Conservation (phyloP, 2,113 vertebrate genomes). For the Myrmophylax atrothorax region DNA sequence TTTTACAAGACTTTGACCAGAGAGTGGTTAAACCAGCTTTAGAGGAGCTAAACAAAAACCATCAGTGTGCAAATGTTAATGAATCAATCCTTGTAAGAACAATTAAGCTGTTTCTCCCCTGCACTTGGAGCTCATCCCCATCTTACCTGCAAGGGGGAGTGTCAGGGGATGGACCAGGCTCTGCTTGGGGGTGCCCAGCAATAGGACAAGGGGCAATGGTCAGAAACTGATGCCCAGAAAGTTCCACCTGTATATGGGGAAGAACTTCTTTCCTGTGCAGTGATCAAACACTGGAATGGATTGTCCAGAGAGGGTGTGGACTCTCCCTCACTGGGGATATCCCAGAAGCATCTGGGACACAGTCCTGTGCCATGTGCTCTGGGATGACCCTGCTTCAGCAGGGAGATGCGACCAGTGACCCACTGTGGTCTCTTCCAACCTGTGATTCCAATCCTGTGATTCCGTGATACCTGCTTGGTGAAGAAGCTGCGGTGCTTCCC, state of each 20-base stretch:
- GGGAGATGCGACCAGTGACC: not conserved
- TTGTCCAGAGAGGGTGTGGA: not conserved
- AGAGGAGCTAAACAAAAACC: not conserved
- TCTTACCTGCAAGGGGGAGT: not conserved
- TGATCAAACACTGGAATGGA: rapidly evolving
- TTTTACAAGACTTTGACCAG: not conserved
- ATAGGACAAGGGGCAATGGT: rapidly evolving
- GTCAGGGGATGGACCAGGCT: not conserved
- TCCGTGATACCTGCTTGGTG: not conserved
- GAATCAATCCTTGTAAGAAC: rapidly evolving
- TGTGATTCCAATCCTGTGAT: not conserved
- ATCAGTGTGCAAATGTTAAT: not conserved
- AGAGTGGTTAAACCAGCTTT: not conserved
- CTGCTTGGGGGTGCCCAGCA: not conserved
- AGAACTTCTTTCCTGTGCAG: not conserved
- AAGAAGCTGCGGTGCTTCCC: not conserved
- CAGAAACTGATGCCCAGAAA: not conserved
- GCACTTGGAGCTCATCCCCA: not conserved
- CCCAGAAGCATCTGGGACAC: not conserved
- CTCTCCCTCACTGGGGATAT: not conserved
- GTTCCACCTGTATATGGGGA: rapidly evolving
- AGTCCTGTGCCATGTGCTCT: not conserved
- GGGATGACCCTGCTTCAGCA: not conserved
- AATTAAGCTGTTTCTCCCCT: not conserved
- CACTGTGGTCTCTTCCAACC: not conserved